Percentiles rank a stretch among this genome's conserved stretches.
Conservation (phyloP, 2,113 vertebrate species). For the Prolemur simus region DNA sequence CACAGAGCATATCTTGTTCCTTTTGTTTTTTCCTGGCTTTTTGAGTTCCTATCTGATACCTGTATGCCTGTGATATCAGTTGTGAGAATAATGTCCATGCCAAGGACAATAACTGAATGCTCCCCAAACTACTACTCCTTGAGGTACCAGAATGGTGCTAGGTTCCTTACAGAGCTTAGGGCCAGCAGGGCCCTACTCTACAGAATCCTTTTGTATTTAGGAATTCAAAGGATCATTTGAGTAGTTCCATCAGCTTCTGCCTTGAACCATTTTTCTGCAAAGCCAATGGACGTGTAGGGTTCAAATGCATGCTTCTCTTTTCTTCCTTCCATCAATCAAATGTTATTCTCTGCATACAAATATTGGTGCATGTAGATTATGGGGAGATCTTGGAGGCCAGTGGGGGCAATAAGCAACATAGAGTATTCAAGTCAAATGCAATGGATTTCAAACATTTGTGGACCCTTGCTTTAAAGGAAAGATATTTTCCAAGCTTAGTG, state of each 20-base stretch:
- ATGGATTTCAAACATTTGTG: neutral
- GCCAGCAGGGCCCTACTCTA: neutral
- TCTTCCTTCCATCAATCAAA: neutral
- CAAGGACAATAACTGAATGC: neutral
- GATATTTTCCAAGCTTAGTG: neutral
- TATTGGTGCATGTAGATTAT: neutral
- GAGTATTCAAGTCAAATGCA: neutral
- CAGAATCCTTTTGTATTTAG: neutral
- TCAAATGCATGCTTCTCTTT: neutral
- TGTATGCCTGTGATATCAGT: neutral
- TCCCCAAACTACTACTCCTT: neutral
- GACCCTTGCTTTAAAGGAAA: constrained; percentile 1
- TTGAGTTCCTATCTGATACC: neutral
- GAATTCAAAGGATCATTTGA: neutral
- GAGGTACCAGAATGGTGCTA: neutral
- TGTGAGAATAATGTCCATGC: neutral
- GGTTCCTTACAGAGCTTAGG: neutral
- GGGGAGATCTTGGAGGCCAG: neutral
- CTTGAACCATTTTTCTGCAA: neutral
- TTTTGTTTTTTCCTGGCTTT: neutral
- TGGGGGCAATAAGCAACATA: neutral
- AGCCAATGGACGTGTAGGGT: neutral
- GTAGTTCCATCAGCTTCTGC: neutral
- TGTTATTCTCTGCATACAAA: neutral
- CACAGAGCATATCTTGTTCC: neutral